Evolutionary conservation across 1,140 invertebrate genomes (phyloP).

Genomic region (Brachionus koreanus): DNA sequence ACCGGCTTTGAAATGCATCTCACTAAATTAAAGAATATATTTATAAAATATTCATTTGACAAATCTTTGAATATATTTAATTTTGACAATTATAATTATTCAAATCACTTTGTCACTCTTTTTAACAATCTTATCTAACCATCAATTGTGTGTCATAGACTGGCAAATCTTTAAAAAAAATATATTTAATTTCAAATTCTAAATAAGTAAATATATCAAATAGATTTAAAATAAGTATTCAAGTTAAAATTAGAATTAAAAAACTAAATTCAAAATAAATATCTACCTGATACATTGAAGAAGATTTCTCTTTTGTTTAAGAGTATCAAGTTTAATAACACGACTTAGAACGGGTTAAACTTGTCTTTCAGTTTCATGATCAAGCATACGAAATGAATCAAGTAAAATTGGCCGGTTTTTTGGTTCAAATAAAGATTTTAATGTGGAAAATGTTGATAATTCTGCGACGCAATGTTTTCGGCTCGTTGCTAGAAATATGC

Average conservation of each 20-base stretch:
- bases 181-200: not conserved
- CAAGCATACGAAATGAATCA: not conserved
- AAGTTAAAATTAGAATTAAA: not conserved
- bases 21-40: not conserved
- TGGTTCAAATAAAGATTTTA: not conserved
- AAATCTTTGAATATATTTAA: not conserved
- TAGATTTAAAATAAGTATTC: not conserved
- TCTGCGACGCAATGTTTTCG: slow-evolving; percentile 6
- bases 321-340: slow-evolving; percentile 8
- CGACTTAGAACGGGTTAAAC: not conserved
- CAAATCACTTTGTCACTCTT: not conserved
- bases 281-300: slow-evolving; percentile 13
- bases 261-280: slow-evolving; percentile 6
- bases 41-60: not conserved
- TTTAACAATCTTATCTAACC: not conserved
- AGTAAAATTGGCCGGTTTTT: slow-evolving; percentile 26
- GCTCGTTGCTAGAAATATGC: not conserved
- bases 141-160: not conserved
- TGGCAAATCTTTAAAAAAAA: not conserved
- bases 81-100: slow-evolving; percentile 7
- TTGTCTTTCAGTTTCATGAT: not conserved
- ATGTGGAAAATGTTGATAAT: slow-evolving; percentile 34
- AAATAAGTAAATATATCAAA: not conserved
- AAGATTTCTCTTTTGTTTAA: not conserved
- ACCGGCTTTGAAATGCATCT: not conserved